phyloP scores from a whole-genome alignment of 2,888 invertebrate species.

The Alviniconcha strummeri region DNA sequence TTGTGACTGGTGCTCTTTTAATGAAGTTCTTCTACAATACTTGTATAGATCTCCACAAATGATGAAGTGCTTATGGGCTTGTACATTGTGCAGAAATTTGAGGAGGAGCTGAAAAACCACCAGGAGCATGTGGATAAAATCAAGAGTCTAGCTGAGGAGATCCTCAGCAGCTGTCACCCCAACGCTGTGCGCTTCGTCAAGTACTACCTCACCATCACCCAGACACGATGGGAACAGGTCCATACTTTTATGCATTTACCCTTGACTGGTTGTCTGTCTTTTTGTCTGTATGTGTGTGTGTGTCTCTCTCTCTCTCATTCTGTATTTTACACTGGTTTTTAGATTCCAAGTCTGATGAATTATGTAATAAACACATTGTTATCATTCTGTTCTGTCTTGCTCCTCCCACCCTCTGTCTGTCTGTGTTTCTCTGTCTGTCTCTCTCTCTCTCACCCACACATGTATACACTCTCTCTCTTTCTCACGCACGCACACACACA shows the following conservation, averaged over 20 bases:
- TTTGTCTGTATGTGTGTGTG: neutral
- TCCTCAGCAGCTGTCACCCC: slow-evolving; percentile 70
- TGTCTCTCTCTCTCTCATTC: neutral
- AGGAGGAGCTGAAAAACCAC: slow-evolving; percentile 68
- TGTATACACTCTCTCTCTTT: neutral
- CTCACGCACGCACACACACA: slow-evolving; percentile 2
- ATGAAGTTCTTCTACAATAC: no score
- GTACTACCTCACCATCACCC: slow-evolving; percentile 73
- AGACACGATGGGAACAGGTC: slow-evolving; percentile 72
- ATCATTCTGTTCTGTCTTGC: no score
- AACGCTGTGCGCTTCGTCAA: slow-evolving; percentile 72
- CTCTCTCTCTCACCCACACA: no score
- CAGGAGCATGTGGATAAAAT: slow-evolving; percentile 71
- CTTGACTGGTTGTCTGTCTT: neutral
- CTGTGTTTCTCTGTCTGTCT: no score
- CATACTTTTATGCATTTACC: neutral
- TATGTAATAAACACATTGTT: no score
- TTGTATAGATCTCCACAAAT: no score
- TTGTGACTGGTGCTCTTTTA: no score
- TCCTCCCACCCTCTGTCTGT: no score
- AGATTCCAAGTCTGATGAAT: no score
- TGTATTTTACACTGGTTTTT: no score
- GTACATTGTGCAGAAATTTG: slow-evolving; percentile 65
- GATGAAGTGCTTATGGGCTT: neutral
- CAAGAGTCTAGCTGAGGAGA: slow-evolving; percentile 68